Base-by-base conservation (phyloP, 1,140 invertebrate genomes). In the Musca domestica region DNA sequence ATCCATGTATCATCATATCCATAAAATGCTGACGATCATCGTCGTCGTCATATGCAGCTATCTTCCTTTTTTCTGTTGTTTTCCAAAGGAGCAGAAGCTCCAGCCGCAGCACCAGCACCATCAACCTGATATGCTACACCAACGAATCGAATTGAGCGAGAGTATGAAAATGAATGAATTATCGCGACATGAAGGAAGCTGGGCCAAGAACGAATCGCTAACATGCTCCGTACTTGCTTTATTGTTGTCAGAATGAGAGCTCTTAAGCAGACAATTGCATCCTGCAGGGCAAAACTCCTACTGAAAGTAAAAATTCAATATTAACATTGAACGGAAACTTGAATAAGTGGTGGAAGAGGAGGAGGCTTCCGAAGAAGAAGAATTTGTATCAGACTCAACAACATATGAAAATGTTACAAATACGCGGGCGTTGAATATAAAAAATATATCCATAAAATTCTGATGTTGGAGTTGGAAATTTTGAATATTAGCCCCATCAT, bases 181-280 rank as follows among this genome's bases (percentile, higher is more conserved):
- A 56, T 23, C 22, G 22, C 22, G 52, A 17, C 23, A 56, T 12
- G n/a, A 56, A 23, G 25, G 22, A n/a, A 23, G 14, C 20, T 25
- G 19, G 15, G 23, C 22, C 20, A 56, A 56, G 10, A 56, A 22
- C 52, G 22, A 56, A 27, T 17, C 20, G 22, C 7, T 22, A 56
- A 56, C 52, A 56, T 56, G 52, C 27, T 56, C 12, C 5, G 52
- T 56, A 56, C 23, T 56, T 27, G 52, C 17, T 56, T 56, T 56
- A 30, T 56, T 56, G 25, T 56, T 56, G 52, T 56, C 52, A 56
- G 52, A 27, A 56, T 17, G 47, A 47, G 56, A 58, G 54, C 54
- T 67, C 58, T 67, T 67, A 67, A 58, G 52, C 54, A 58, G 66
- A 61, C 66, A 67, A 67, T 68, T 64, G 67, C 61, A 68, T 68